Conservation (phyloP, 2,888 invertebrate species). For the Acronicta psi region DNA sequence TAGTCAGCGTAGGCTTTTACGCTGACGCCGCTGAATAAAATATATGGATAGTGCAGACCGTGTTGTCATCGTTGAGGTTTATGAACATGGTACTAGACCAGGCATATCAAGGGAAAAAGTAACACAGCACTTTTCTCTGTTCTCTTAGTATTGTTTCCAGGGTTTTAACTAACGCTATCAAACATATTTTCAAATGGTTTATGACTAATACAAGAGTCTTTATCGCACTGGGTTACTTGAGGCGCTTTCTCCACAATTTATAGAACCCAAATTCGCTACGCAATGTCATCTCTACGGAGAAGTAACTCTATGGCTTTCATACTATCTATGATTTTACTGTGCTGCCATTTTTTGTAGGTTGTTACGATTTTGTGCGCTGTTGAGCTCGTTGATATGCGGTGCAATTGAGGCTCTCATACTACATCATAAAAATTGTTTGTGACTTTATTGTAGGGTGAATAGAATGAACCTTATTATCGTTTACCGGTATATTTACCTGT, state of each 20-base stretch:
- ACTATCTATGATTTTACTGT: conserved; percentile 60
- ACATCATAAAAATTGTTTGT: conserved; percentile 24
- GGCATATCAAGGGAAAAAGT: background rate
- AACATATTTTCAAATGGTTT: no score
- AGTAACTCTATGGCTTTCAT: conserved; percentile 12
- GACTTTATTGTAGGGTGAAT: conserved; percentile 21
- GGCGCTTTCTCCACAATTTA: background rate
- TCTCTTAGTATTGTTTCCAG: no score
- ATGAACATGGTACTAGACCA: conserved; percentile 1
- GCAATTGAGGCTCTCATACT: conserved; percentile 38
- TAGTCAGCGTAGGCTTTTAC: conserved; percentile 62
- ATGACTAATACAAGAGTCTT: no score
- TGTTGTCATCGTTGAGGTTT: conserved; percentile 32
- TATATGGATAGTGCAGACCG: conserved; percentile 63
- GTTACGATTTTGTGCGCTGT: conserved; percentile 50
- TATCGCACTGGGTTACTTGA: background rate
- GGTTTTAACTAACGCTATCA: no score
- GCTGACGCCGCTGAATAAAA: conserved; percentile 68
- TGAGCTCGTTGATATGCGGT: conserved; percentile 38
- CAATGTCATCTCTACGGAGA: background rate
- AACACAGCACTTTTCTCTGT: no score
- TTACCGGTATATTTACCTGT: background rate
- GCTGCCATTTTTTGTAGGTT: conserved; percentile 42
- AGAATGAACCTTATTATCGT: conserved; percentile 8
- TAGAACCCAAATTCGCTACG: background rate